Evolutionary conservation across 2,113 vertebrate species (phyloP).

Genomic region (Ceratotherium simum): DNA sequence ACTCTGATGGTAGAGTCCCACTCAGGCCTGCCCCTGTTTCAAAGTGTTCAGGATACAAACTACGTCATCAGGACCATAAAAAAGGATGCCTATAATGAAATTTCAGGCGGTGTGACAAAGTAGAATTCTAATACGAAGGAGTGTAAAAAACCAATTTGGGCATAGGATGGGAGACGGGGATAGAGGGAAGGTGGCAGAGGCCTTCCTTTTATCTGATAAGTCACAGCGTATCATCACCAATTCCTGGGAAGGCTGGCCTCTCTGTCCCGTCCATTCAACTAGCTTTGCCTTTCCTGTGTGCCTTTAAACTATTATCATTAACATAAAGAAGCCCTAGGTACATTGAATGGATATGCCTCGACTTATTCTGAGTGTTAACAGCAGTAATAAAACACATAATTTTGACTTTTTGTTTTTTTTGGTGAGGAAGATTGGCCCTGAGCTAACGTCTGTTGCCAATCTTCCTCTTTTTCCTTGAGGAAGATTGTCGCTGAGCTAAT

Average conservation of each 20-base stretch:
- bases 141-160: background rate
- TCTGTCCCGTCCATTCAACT: background rate
- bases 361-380: conserved; percentile 5
- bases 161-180: background rate
- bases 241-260: background rate
- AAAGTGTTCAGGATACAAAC: background rate
- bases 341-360: background rate
- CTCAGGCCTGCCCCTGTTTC: background rate
- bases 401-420: background rate
- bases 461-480: too few relatives aligned
- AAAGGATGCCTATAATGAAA: background rate
- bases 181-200: background rate
- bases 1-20: background rate
- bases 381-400: background rate
- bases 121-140: background rate
- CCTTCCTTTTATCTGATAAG: background rate
- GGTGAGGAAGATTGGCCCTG: too few relatives aligned
- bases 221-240: background rate
- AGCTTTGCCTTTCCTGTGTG: background rate
- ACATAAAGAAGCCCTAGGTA: background rate
- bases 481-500: too few relatives aligned
- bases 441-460: too few relatives aligned
- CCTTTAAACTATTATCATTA: background rate
- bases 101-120: background rate
- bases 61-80: background rate